Base-by-base conservation (phyloP, 2,113 vertebrate genomes). In the Oxygymnocypris stewartii region DNA sequence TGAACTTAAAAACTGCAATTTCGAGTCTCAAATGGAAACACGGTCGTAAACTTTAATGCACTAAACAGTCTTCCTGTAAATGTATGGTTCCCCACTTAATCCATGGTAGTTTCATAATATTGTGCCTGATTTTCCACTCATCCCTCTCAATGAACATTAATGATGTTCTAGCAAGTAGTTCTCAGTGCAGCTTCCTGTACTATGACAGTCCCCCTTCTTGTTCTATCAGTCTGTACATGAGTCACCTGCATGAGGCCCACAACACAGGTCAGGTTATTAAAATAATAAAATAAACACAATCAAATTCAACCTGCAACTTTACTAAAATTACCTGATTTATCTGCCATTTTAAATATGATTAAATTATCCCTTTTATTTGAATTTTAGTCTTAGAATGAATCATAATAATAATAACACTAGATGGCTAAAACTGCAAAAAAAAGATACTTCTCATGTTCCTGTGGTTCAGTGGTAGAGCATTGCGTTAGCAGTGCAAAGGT, bases 1-100 rank as follows among this genome's bases (percentile, higher is more conserved):
- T 57, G 49, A 54, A 57, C 49, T 44, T 74, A 74, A 54, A 28
- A 54, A 77, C 42, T 28, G 44, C 74, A 77, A 76, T 76, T 18
- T 37, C 8, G 4, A 40, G 9, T 25, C 18, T 4, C 13, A 20
- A 77, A 51, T 76, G n/a, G n/a, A 51, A 51, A 31, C 42, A 16
- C 14, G 31, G n/a, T 25, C 44, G 51, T 51, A 51, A 71, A 23
- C 20, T 57, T 7, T 57, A 57, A 57, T 57, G 51, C 51, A 54
- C 51, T 57, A 7, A 57, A 57, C 18, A 57, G 6, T 57, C 18
- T 23, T 23, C 54, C 18, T 57, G 49, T 51, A 51, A 51, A 51
- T 51, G 2, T 57, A 23, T 2, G 20, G 6, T 23, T 57, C 16
- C 31, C 16, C 14, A 71, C 54, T 71, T 71, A 16, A 37, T 71